These are phyloP conservation scores for Galeopterus variegatus DNA, from an alignment of 2,113 vertebrate species.

Conservation along the genomic window DNA sequence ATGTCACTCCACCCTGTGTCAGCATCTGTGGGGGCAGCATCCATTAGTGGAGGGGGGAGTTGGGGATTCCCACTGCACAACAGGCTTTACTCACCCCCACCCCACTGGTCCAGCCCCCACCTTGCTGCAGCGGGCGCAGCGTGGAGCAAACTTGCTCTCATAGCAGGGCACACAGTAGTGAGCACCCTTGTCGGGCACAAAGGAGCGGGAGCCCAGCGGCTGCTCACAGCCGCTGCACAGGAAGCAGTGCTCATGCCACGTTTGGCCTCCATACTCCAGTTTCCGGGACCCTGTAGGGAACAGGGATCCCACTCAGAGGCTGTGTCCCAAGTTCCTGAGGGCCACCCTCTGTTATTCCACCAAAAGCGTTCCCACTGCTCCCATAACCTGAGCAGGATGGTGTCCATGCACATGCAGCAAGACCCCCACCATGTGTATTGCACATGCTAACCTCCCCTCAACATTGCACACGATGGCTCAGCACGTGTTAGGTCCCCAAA, in stretches of 20 bases:
- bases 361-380: background rate
- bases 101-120: slow-evolving; percentile 82
- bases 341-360: background rate
- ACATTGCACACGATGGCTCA: background rate
- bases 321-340: background rate
- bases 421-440: fast-evolving
- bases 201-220: slow-evolving; percentile 98
- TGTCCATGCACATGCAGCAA: background rate
- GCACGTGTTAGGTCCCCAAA: background rate
- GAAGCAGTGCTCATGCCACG: slow-evolving; percentile 98
- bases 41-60: slow-evolving; percentile 1
- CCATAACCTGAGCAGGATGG: background rate
- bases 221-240: slow-evolving; percentile 98
- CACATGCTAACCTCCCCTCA: background rate
- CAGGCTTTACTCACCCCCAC: slow-evolving; percentile 1
- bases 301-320: slow-evolving; percentile 34
- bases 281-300: slow-evolving; percentile 95
- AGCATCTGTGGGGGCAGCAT: slow-evolving; percentile 90
- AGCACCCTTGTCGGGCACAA: slow-evolving; percentile 97
- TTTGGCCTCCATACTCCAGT: slow-evolving; percentile 97
- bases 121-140: slow-evolving; percentile 99
- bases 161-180: slow-evolving; percentile 99
- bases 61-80: slow-evolving; percentile 43
- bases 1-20: slow-evolving; percentile 98
- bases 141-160: slow-evolving; percentile 98